A percentile compares a stretch with the other conserved stretches of the same genome.
Conservation (phyloP, 2,797 vertebrate genomes). For the Sebastes oblongus region DNA sequence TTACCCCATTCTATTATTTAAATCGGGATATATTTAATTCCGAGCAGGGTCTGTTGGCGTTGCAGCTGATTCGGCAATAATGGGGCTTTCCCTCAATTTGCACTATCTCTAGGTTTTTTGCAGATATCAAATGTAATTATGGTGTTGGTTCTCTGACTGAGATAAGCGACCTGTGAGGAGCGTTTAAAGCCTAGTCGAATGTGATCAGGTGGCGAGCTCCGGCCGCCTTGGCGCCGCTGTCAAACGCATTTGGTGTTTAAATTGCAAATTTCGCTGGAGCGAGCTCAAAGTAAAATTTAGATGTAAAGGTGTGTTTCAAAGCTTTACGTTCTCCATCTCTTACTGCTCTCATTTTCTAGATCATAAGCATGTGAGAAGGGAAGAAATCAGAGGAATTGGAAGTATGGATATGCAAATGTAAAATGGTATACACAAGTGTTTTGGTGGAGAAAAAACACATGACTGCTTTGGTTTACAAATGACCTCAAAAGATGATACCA, state of each 20-base stretch:
- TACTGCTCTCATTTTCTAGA: slow-evolving; percentile 14
- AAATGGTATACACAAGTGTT: not conserved
- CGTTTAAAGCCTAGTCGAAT: slow-evolving; percentile 27
- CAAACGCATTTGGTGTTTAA: slow-evolving; percentile 26
- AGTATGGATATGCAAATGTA: not conserved
- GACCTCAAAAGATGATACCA: not conserved
- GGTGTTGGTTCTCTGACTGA: slow-evolving; percentile 20
- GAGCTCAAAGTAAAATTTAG: slow-evolving; percentile 1
- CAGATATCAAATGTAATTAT: slow-evolving; percentile 60
- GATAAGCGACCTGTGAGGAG: slow-evolving; percentile 48
- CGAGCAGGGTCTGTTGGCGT: not conserved
- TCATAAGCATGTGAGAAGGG: slow-evolving; percentile 5
- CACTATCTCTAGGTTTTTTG: slow-evolving; percentile 31
- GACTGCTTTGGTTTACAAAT: not conserved
- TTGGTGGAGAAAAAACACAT: not conserved
- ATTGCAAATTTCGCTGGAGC: slow-evolving; percentile 10
- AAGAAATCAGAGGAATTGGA: not conserved
- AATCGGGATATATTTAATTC: slow-evolving; percentile 32
- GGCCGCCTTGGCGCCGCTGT: not conserved
- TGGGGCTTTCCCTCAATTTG: slow-evolving; percentile 16
- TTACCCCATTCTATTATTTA: not conserved
- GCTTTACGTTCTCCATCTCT: not conserved
- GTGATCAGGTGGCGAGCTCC: slow-evolving; percentile 27
- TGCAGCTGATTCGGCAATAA: slow-evolving; percentile 54
- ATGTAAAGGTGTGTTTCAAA: slow-evolving; percentile 35